Base-by-base conservation (phyloP, 2,888 invertebrate genomes). In the Balanococcus diminutus region DNA sequence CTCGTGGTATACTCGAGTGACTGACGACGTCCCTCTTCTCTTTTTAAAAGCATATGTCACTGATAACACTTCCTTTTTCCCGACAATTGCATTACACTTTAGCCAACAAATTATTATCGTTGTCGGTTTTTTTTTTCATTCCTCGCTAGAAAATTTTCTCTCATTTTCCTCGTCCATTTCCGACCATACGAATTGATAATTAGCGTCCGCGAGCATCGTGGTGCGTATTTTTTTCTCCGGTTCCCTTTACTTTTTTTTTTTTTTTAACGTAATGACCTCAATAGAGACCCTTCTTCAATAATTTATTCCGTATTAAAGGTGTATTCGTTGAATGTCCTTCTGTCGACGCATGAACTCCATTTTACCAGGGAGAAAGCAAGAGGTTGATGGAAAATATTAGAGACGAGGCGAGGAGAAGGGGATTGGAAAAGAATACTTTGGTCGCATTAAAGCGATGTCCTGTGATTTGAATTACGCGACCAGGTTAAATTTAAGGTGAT, bases 51-150 rank as follows among this genome's bases (percentile, higher is more conserved):
- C 75, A 75, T 75, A 75, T 75, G 75, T 75, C 75, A 32, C 75
- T 75, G 75, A 75, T 75, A 75, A 75, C n/a, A 75, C 75, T 75
- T 75, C 75, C 75, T 75, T 32, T 75, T 75, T 32, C 36, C n/a
- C 75, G 75, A 19, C 36, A 22, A 75, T 19, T 75, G 75, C 75
- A 32, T 75, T 75, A 75, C 6, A 36, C n/a, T 22, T 5, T 61
- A n/a, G 67, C 28, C 67, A 28, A 28, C 19, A n/a, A 75, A 75
- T 75, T 75, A 75, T 75, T 28, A 32, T 67, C 67, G 67, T 67
- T 14, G 14, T 51, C n/a, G 19, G 19, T 51, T 14, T 2, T 19
- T 51, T 51, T 61, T 61, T 61, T 16, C n/a, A n/a, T 61, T 61
- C 61, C n/a, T 25, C 6, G 31, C 5, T 75, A 75, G 31, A 32